Evolutionary conservation across 2,113 vertebrate species (phyloP), one percentile per base, ranked within the genome.

Genomic region (Phaethon lepturus): DNA sequence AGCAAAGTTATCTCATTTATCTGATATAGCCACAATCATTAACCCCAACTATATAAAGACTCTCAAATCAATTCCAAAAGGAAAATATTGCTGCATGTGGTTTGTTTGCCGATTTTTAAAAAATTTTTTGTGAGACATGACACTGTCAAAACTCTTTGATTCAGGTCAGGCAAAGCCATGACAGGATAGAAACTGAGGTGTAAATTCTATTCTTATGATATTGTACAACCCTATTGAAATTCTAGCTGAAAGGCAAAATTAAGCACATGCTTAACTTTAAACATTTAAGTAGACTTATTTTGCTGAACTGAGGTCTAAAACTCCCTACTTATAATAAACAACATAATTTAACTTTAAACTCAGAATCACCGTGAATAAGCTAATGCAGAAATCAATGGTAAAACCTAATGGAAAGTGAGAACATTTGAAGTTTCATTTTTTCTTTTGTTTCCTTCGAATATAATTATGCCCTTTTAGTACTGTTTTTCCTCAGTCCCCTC

Each of bases 311-410:
- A 76, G 42, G 20, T 73, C 66, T 90, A 49, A 83, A 76, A 17
- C 47, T 95, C 67, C n/a, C 47, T 73, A 11, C n/a, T 62, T 80
- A 23, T 24, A 94, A 86, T 35, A 20, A 45, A 53, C 45, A 76
- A 62, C 42, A 76, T 82, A 79, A 90, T 86, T 92, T 88, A 90
- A 82, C 88, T 85, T 94, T 11, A 74, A 91, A 95, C 24, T 90
- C 73, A 40, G 49, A 89, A 81, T 53, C 64, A 40, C 75, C 74
- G 44, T 33, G n/a, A 94, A 80, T 11, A 91, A 29, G 35, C 77
- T 96, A 92, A 81, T 78, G 42, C 44, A 95, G n/a, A 95, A 95
- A 95, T 86, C 78, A 49, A 55, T 95, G 53, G 49, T 33, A 86
- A 58, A 87, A 66, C 63, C 56, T 95, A 92, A 82, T 86, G 74